Base-by-base conservation (phyloP, 2,888 invertebrate species). In the Agapostemon virescens region DNA sequence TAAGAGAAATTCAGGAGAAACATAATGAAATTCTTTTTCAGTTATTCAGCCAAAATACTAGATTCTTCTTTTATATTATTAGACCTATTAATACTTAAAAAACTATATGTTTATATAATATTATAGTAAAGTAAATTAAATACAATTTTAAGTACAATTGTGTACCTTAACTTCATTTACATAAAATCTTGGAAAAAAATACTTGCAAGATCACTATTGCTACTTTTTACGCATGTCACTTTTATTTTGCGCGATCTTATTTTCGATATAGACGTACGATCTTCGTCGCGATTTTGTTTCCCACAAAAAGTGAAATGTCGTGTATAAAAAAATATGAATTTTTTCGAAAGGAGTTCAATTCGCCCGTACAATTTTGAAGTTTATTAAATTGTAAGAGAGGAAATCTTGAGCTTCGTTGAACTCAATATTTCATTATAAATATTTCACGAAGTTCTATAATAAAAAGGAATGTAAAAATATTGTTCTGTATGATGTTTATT, bases 121-220 rank as follows among this genome's bases (percentile, higher is more conserved):
- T 69, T 78, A 73, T 80, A 74, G 73, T 55, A 66, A 79, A 77
- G 66, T 69, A 79, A 82, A 77, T 74, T 82, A 84, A 85, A 85
- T 81, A 86, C 42, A 84, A 84, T 87, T 55, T 55, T 87, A 87
- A 87, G 87, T 87, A 87, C 87, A 87, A 75, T 33, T 64, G 68
- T 69, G 69, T 66, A 68, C 67, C 72, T 61, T 77, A 83, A 72
- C 55, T 74, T 81, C 69, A 77, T 85, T 82, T 79, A 74, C 83
- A 85, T 72, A 79, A 85, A 85, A 72, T 74, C 70, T 73, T 80
- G 55, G 70, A 82, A 82, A 84, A 82, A 68, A 80, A 83, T 79
- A 69, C 71, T 63, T 74, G 77, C 55, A 79, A 79, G n/a, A 69
- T 66, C 67, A 58, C 71, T 79, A 81, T 70, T 61, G 72, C 69